Evolutionary conservation across 2,888 invertebrate species (phyloP), one percentile per base, ranked within the genome.

Genomic region (Plutella xylostella): DNA sequence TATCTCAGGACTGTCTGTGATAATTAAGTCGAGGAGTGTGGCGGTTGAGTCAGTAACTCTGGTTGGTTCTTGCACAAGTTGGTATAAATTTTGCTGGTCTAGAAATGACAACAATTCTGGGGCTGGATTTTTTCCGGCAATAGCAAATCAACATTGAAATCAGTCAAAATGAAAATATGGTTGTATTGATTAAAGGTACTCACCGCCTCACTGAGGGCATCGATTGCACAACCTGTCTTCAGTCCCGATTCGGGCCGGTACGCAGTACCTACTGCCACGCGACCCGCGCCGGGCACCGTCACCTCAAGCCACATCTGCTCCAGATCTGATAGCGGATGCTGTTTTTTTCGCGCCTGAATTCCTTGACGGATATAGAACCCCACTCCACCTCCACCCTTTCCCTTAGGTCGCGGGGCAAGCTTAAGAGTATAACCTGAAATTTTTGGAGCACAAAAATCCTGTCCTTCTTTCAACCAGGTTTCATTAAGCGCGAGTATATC

Each of bases 331-430:
- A 11, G 3, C 11, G 43, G 43, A n/a, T 43, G 19, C 5, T 33
- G 42, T 33, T 19, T 42, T 14, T 19, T 20, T 12, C 33, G 22
- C 14, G 19, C 37, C 2, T n/a, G 21, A 17, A 43, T 11, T 9
- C 43, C 35, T 3, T 35, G 43, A 17, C 43, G 34, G 4, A 43
- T 22, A 25, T 41, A 41, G 19, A 41, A 41, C 9, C 41, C 41
- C 11, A 41, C 41, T 12, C 41, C 41, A 1, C 41, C 43, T 12
- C 43, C 43, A 17, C 25, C 25, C 25, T 11, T 7, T 11, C 25
- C 25, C 5, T 5, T 11, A 25, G 25, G 11, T 11, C 9, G 25
- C 6, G 11, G 11, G 25, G 25, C 25, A 11, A 25, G 6, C 9
- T 25, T 11, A 25, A 7, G 5, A 11, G 11, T 7, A 25, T 7